Conservation (phyloP, 2,888 invertebrate species). For the Leptopilina drosophilae region DNA sequence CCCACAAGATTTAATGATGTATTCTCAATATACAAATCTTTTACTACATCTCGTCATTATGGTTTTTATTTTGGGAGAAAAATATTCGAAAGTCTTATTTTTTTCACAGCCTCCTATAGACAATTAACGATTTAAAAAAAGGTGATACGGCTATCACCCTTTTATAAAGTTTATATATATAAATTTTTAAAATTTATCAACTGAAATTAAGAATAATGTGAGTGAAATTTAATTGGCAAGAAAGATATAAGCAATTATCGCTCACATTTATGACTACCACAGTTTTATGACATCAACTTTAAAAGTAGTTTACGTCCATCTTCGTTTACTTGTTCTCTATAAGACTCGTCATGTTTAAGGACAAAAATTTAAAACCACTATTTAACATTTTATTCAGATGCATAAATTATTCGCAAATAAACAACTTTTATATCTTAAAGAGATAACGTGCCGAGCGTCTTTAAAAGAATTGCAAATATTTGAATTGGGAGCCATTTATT, state of each 20-base stretch:
- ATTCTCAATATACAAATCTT: too few relatives aligned
- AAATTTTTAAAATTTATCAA: neutral
- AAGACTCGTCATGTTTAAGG: neutral
- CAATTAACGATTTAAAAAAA: too few relatives aligned
- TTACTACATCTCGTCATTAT: too few relatives aligned
- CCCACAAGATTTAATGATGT: too few relatives aligned
- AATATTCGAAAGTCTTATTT: too few relatives aligned
- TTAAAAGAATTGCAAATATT: conserved; percentile 24
- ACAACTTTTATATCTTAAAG: neutral
- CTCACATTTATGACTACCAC: conserved; percentile 4
- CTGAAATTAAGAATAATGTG: neutral
- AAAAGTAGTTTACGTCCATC: conserved; percentile 18
- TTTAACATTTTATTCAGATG: neutral
- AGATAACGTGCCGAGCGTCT: conserved; percentile 16
- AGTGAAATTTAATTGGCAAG: conserved; percentile 23
- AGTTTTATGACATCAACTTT: conserved; percentile 20
- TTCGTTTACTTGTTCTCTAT: conserved; percentile 4
- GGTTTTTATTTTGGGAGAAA: too few relatives aligned
- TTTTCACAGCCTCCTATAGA: too few relatives aligned
- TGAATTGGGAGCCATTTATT: neutral
- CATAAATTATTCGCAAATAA: conserved; percentile 16
- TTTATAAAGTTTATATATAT: too few relatives aligned
- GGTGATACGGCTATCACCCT: too few relatives aligned
- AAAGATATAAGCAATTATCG: conserved; percentile 2
- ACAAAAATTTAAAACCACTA: neutral